Conservation (phyloP, 2,888 invertebrate genomes). For the Parthenolecanium corni region DNA sequence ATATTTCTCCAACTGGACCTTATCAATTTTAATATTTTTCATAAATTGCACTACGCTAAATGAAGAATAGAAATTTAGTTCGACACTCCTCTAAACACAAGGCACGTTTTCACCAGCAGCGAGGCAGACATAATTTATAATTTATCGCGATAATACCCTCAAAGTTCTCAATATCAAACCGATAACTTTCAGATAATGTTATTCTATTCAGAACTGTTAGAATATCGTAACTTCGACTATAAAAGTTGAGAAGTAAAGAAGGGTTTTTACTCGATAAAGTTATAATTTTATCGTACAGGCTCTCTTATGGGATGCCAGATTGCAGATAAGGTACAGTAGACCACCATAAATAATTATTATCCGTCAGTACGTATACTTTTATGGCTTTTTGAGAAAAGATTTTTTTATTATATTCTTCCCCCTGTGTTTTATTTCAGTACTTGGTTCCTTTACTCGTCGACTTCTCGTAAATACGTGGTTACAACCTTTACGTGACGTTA, state of each 20-base stretch:
- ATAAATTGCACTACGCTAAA: too few relatives aligned
- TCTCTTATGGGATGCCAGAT: conserved; percentile 2
- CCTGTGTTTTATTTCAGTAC: background rate
- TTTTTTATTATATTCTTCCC: background rate
- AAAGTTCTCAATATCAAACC: conserved; percentile 13
- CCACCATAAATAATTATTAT: conserved; percentile 17
- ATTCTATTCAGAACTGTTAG: conserved; percentile 19
- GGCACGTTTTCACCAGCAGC: background rate
- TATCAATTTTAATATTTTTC: too few relatives aligned
- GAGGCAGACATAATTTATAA: conserved; percentile 11
- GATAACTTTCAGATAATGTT: conserved; percentile 19
- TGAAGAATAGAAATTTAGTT: too few relatives aligned
- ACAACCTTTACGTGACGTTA: background rate
- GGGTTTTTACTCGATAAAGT: conserved; percentile 14
- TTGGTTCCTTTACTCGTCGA: background rate
- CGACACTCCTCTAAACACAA: background rate
- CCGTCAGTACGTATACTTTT: conserved; percentile 12
- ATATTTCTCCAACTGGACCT: too few relatives aligned
- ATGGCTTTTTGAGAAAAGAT: conserved; percentile 10
- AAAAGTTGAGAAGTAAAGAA: conserved; percentile 16
- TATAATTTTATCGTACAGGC: conserved; percentile 4
- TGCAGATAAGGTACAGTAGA: conserved; percentile 11
- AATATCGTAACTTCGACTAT: conserved; percentile 15
- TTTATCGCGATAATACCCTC: conserved; percentile 13
- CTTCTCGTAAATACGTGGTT: background rate